A percentile compares a stretch with the other conserved stretches of the same genome.
These are phyloP conservation scores for Melieria crassipennis DNA, from an alignment of 2,888 invertebrate species.

Conservation along the genomic window DNA sequence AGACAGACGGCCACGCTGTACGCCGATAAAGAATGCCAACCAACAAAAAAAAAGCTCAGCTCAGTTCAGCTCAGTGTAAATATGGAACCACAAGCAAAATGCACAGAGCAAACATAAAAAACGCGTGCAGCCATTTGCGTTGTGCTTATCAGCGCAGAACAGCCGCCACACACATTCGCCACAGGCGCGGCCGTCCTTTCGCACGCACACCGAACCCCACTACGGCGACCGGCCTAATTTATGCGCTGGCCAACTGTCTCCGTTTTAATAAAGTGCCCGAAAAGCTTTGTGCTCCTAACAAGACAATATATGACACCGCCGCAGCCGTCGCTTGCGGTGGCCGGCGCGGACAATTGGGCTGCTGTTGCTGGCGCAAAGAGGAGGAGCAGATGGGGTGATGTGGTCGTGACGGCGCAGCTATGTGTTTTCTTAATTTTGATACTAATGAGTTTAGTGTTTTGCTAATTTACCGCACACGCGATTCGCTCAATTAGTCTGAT, in stretches of 20 bases:
- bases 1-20: constrained; percentile 11
- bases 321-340: too few species aligned
- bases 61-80: neutral
- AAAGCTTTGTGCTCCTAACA: constrained; percentile 8
- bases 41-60: constrained; percentile 8
- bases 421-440: constrained; percentile 52
- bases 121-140: constrained; percentile 6
- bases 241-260: constrained; percentile 9
- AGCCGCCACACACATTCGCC: neutral
- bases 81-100: neutral
- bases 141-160: constrained; percentile 10
- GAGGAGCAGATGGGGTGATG: neutral
- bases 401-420: constrained; percentile 16
- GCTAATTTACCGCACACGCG: neutral
- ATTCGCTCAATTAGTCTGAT: constrained; percentile 16
- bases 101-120: neutral
- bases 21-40: constrained; percentile 11
- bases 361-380: too few species aligned
- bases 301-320: neutral
- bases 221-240: constrained; percentile 9
- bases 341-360: too few species aligned
- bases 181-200: constrained; percentile 6
- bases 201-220: neutral
- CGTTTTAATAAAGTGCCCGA: constrained; percentile 7
- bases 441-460: constrained; percentile 52